A percentile compares a stretch with the other conserved stretches of the same genome.
Conservation (phyloP, 2,113 vertebrate genomes). For the Microcebus griseorufus region DNA sequence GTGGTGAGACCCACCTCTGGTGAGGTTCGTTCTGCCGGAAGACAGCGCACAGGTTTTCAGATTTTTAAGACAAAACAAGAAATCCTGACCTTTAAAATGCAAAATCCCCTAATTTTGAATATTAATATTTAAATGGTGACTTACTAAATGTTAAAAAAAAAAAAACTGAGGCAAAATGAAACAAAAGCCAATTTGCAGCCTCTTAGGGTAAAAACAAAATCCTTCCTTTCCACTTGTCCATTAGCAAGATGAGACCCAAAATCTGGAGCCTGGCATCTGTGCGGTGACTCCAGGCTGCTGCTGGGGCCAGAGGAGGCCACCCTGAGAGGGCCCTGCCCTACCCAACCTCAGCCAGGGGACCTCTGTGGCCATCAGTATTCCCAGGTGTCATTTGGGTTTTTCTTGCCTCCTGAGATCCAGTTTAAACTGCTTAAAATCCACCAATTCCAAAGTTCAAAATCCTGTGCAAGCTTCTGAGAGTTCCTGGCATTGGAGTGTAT, state of each 20-base stretch:
- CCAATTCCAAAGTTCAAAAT: background rate
- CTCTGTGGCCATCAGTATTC: background rate
- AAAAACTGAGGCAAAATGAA: background rate
- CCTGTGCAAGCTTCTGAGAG: background rate
- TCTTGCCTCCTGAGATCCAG: background rate
- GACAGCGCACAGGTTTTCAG: background rate
- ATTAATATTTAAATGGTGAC: background rate
- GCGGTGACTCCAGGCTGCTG: background rate
- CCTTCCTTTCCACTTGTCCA: background rate
- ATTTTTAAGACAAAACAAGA: background rate
- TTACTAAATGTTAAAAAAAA: background rate
- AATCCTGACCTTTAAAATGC: background rate
- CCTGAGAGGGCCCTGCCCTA: background rate
- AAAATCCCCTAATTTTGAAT: slow-evolving; percentile 1
- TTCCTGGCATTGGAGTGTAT: background rate
- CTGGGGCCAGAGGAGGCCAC: background rate
- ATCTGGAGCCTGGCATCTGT: background rate
- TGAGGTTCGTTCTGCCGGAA: background rate
- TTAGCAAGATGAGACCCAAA: background rate
- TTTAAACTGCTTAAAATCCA: background rate
- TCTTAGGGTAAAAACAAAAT: background rate
- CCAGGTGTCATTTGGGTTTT: background rate
- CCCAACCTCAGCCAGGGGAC: background rate
- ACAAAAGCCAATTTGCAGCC: background rate
- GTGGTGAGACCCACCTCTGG: background rate